phyloP scores from a whole-genome alignment of 2,888 invertebrate genomes.

The Dolichopus griseipennis region DNA sequence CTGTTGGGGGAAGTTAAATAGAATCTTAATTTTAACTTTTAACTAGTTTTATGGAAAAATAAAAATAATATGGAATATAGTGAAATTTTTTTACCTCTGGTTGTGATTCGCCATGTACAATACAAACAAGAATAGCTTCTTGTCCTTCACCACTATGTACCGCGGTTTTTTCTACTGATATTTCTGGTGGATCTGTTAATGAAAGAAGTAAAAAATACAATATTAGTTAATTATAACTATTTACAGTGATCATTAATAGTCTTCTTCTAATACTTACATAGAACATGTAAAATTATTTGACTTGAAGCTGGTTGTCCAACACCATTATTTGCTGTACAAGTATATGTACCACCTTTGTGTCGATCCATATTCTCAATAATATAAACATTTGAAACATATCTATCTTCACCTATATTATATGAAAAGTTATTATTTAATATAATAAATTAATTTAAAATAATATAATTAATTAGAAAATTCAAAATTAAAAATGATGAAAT shows the following conservation, averaged over 20 bases:
- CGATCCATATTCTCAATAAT: conserved; percentile 48
- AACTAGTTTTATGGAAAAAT: too few species aligned
- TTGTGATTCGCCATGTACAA: conserved; percentile 51
- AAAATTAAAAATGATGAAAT: too few species aligned
- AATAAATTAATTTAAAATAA: too few species aligned
- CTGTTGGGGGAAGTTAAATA: conserved; percentile 35
- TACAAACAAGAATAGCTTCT: conserved; percentile 51
- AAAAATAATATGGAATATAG: too few species aligned
- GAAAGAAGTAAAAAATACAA: background rate
- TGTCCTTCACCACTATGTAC: conserved; percentile 52
- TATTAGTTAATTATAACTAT: too few species aligned
- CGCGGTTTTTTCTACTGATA: conserved; percentile 45
- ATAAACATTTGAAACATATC: conserved; percentile 45
- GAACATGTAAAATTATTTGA: conserved; percentile 47
- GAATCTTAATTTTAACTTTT: background rate
- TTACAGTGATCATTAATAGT: too few species aligned
- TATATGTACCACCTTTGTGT: conserved; percentile 48
- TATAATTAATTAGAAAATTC: too few species aligned
- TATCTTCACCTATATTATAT: conserved; percentile 49
- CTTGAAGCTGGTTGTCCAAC: conserved; percentile 48
- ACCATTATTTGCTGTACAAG: conserved; percentile 49
- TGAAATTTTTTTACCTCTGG: conserved; percentile 45
- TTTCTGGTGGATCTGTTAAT: conserved; percentile 22
- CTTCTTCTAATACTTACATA: conserved; percentile 48
- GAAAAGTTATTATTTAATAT: too few species aligned